These are phyloP conservation scores for Brachionus asplanchnoidis DNA, from an alignment of 1,140 invertebrate genomes.

Conservation along the genomic window DNA sequence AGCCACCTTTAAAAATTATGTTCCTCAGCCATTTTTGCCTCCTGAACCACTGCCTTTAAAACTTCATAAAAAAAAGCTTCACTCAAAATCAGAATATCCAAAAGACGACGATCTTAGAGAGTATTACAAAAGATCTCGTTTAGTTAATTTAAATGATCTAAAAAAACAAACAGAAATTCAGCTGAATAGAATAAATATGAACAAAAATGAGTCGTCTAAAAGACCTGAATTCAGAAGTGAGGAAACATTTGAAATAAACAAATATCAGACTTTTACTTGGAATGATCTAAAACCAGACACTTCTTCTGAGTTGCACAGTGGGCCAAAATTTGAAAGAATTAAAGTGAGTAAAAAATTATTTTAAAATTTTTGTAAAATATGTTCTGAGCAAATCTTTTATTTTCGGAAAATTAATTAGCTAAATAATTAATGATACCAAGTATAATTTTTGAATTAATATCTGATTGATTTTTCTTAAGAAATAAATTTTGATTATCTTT, in stretches of 20 bases:
- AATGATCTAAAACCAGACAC: slow-evolving; percentile 49
- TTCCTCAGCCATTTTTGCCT: background rate
- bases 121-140: background rate
- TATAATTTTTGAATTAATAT: too few species aligned
- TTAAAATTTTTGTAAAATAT: background rate
- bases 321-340: slow-evolving; percentile 54
- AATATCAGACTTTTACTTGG: slow-evolving; percentile 44
- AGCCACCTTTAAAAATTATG: background rate
- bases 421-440: too few species aligned
- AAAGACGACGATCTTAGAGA: background rate
- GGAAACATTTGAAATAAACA: background rate
- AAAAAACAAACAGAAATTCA: background rate
- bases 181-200: background rate
- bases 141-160: background rate
- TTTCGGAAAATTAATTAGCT: too few species aligned
- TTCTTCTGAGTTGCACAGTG: slow-evolving; percentile 49
- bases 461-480: too few species aligned
- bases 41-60: background rate
- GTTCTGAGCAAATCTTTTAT: too few species aligned
- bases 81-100: background rate
- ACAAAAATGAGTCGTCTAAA: background rate
- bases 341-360: slow-evolving; percentile 47
- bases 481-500: too few species aligned
- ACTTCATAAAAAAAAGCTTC: background rate
- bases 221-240: background rate